Evolutionary conservation across 2,113 vertebrate species (phyloP).

Genomic region (Tonatia bakeri): DNA sequence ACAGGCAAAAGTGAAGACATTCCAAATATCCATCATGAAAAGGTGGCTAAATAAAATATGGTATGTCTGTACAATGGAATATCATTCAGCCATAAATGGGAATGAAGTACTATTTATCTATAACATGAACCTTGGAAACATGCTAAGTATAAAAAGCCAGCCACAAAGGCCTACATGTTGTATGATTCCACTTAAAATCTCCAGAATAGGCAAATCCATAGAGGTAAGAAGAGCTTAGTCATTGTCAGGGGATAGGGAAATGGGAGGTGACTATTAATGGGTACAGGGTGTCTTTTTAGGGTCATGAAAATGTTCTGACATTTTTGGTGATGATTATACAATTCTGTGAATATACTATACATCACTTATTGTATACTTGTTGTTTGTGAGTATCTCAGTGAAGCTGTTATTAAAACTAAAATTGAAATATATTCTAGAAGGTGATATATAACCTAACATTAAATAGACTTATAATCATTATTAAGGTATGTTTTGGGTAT

Average conservation of each 20-base stretch:
- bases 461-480: background rate
- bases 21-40: background rate
- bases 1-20: background rate
- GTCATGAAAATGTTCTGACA: background rate
- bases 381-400: background rate
- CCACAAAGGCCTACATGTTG: background rate
- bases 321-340: background rate
- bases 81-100: background rate
- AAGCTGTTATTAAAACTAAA: background rate
- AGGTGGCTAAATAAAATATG: background rate
- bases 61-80: background rate
- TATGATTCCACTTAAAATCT: background rate
- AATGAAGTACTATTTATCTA: background rate
- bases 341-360: background rate
- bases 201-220: background rate
- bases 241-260: background rate
- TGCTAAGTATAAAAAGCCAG: background rate
- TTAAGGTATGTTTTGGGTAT: background rate
- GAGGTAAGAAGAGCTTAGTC: background rate
- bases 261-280: background rate
- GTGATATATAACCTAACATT: background rate
- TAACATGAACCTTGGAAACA: background rate
- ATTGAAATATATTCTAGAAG: slow-evolving; percentile 14
- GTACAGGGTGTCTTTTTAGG: background rate
- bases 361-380: background rate